Conservation (phyloP, 1,140 invertebrate genomes). For the Semibalanus balanoides region DNA sequence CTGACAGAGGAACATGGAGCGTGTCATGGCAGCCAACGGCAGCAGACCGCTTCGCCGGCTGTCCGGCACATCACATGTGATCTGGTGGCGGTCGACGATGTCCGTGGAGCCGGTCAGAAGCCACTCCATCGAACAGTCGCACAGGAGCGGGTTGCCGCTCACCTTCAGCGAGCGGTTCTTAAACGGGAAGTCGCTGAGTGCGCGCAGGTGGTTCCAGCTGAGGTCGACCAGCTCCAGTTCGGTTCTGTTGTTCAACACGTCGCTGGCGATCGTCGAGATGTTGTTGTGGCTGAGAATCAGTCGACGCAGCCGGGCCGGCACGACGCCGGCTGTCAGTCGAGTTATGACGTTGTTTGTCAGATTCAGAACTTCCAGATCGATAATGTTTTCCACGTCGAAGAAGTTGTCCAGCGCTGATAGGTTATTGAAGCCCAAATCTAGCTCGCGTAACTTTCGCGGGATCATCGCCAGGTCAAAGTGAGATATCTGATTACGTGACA, state of each 20-base stretch:
- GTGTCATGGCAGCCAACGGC: conserved; percentile 48
- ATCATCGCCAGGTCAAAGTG: conserved; percentile 52
- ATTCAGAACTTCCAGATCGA: conserved; percentile 66
- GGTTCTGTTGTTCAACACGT: conserved; percentile 67
- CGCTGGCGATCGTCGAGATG: conserved; percentile 55
- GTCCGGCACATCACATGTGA: conserved; percentile 31
- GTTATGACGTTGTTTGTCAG: conserved; percentile 76
- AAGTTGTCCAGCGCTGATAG: conserved; percentile 66
- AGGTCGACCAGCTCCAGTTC: conserved; percentile 70
- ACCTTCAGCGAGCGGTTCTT: conserved; percentile 66
- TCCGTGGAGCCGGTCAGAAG: conserved; percentile 63
- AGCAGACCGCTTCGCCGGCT: conserved; percentile 25
- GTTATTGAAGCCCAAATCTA: conserved; percentile 75
- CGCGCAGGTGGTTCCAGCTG: conserved; percentile 61
- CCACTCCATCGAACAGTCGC: conserved; percentile 75
- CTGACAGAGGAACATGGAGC: conserved; percentile 72
- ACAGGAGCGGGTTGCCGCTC: conserved; percentile 73
- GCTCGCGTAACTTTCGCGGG: conserved; percentile 59
- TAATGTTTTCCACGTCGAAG: conserved; percentile 65
- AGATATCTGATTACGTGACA: conserved; percentile 38
- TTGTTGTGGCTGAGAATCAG: conserved; percentile 81
- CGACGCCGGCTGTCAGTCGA: conserved; percentile 75
- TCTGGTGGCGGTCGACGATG: conserved; percentile 65
- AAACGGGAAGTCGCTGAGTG: conserved; percentile 58
- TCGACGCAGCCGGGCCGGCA: conserved; percentile 74